A percentile compares a stretch with the other conserved stretches of the same genome.
Conservation (phyloP, 2,113 vertebrate species). For the Mesitornis unicolor region DNA sequence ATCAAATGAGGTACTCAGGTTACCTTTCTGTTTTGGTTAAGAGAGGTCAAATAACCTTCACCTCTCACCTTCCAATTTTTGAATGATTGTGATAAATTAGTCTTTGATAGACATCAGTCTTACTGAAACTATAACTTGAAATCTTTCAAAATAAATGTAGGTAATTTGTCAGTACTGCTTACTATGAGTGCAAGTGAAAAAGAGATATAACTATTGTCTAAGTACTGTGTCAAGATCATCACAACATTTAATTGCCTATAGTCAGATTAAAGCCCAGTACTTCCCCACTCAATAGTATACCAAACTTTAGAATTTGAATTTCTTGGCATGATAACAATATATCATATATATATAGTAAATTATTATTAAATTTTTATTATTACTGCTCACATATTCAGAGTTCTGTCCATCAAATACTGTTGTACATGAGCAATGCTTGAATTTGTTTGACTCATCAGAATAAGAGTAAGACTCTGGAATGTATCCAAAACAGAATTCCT, state of each 20-base stretch:
- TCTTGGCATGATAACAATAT: not conserved
- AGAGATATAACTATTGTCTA: not conserved
- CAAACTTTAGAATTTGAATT: not conserved
- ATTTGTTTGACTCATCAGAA: not conserved
- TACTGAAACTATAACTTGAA: not conserved
- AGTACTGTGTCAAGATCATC: not conserved
- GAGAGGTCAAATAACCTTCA: slow-evolving; percentile 37
- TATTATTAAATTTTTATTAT: too few relatives aligned
- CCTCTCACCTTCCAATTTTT: not conserved
- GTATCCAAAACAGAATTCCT: not conserved
- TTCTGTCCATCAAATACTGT: not conserved
- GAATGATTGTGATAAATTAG: slow-evolving; percentile 40
- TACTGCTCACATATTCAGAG: too few relatives aligned
- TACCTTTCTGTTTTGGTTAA: slow-evolving; percentile 45
- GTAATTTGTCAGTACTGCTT: not conserved
- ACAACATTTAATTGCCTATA: not conserved
- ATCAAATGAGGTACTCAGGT: slow-evolving; percentile 10
- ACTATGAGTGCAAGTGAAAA: not conserved
- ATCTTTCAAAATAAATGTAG: not conserved
- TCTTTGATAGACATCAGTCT: not conserved
- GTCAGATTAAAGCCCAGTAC: not conserved
- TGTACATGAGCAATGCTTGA: not conserved
- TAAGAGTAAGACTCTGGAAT: not conserved
- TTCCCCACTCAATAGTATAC: not conserved
- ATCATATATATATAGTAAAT: too few relatives aligned